Percentiles rank a stretch among this genome's conserved stretches.
phyloP scores from a whole-genome alignment of 2,113 vertebrate species.

The Notechis scutatus region DNA sequence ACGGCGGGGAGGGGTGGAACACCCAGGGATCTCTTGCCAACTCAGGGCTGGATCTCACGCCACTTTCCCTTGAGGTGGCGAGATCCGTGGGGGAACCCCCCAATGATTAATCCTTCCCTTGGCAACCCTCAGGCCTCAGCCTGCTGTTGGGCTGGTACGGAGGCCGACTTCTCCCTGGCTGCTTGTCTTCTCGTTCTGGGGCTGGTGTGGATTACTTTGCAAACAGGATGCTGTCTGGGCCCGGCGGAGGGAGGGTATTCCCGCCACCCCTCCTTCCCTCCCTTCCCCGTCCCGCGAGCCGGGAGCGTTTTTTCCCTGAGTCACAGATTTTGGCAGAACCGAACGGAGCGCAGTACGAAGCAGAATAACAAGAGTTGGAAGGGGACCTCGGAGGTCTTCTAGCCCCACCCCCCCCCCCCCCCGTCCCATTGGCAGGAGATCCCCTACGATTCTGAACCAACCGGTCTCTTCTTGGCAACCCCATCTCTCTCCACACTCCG shows the following conservation, averaged over 20 bases:
- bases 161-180: not conserved
- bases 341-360: not conserved
- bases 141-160: not conserved
- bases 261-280: not conserved
- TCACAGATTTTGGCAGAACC: not conserved
- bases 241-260: not conserved
- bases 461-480: not conserved
- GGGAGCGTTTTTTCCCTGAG: not conserved
- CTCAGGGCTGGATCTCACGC: not conserved
- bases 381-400: not conserved
- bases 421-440: no score
- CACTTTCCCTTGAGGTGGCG: not conserved
- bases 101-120: not conserved
- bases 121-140: not conserved
- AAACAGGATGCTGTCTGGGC: slow-evolving; percentile 4
- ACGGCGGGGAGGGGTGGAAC: no score
- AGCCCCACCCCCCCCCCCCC: not conserved
- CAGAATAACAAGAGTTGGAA: not conserved
- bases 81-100: not conserved
- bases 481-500: not conserved
- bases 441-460: not conserved
- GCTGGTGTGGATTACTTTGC: not conserved
- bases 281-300: not conserved
- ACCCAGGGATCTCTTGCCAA: not conserved
- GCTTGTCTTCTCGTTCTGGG: not conserved